Evolutionary conservation across 2,797 vertebrate species (phyloP), one percentile per base, ranked within the genome.

Genomic region (Lemur catta): DNA sequence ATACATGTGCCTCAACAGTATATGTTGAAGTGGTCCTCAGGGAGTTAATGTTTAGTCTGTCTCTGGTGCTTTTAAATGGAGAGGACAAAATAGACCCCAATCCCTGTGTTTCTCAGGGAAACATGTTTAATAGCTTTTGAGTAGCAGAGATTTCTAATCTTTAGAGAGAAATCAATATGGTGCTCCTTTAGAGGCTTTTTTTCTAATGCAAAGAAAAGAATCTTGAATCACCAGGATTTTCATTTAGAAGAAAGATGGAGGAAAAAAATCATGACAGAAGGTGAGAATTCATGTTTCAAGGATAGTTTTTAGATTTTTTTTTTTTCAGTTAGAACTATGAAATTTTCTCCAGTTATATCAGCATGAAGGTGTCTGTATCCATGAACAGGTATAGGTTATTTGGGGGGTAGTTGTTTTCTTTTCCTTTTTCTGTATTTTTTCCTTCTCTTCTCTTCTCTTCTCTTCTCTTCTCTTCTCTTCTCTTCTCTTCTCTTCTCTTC

Each of bases 201-300:
- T 89, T 76, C 20, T 82, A 69, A 97, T 87, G 43, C n/a, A 78
- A 72, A 93, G 69, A 84, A 91, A 95, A 89, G 52, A 88, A 67
- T 6, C 48, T 89, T 76, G 43, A 96, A 65, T 85, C 11, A 6
- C 9, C 26, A 87, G n/a, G 1, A n/a, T 89, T 94, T 91, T 91
- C 65, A 79, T 63, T 75, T 67, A 67, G 87, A 87, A 94, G 24
- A 38, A 94, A 90, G 63, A 93, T 65, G n/a, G 22, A 22, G 12
- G 11, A 84, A 84, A 74, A 81, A 84, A 50, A 30, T 24, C 30
- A 50, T 38, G 9, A 50, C 2, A n/a, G 48, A 89, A 91, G 18
- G 41, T 91, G 43, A 89, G 10, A 86, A 93, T 92, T 75, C 43
- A 59, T 78, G 8, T 93, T 96, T 90, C 55, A 84, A 81, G 41